Evolutionary conservation across 2,797 vertebrate species (phyloP).

Genomic region (Otolemur crassicaudatus): DNA sequence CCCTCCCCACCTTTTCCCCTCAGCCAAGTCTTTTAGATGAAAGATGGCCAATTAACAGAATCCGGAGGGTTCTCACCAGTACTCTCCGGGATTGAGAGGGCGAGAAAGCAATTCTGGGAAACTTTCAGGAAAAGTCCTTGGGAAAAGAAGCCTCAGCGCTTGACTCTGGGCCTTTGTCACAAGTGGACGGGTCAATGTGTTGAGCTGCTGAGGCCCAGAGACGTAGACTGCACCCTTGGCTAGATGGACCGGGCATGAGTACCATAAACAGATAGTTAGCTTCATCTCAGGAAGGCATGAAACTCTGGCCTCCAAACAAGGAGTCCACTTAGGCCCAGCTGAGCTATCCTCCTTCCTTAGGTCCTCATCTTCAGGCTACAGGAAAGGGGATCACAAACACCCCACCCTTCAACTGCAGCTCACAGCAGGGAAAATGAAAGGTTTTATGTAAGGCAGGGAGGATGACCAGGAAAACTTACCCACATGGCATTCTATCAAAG

Average conservation of each 20-base stretch:
- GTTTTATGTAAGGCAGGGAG: not conserved
- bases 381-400: not conserved
- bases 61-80: not conserved
- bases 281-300: not conserved
- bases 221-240: fast-evolving
- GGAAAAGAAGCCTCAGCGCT: not conserved
- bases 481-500: not conserved
- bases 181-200: not conserved
- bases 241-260: too few relatives aligned
- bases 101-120: not conserved
- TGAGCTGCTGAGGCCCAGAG: not conserved
- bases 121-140: not conserved
- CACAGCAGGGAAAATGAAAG: not conserved
- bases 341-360: not conserved
- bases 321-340: not conserved
- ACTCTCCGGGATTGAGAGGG: not conserved
- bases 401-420: not conserved
- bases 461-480: not conserved
- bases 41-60: not conserved
- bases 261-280: not conserved
- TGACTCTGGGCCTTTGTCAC: not conserved
- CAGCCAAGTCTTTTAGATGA: not conserved
- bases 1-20: fast-evolving
- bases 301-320: not conserved
- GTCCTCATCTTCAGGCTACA: not conserved